A percentile compares a stretch with the other conserved stretches of the same genome.
Evolutionary conservation across 2,888 invertebrate genomes (phyloP).

Genomic region (Acanthosepion esculentum): DNA sequence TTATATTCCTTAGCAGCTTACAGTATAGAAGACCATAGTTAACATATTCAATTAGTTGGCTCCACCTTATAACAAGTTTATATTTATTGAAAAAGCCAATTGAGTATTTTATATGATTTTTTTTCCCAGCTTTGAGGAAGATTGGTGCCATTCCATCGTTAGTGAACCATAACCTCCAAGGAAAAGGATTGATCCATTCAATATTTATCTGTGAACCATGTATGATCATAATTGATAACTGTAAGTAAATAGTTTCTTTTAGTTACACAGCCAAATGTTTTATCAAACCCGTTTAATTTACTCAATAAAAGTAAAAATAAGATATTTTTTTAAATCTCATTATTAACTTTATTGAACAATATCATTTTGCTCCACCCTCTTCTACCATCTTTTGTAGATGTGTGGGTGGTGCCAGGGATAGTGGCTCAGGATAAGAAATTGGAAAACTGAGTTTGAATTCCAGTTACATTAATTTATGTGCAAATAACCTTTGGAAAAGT

Average conservation of each 20-base stretch:
- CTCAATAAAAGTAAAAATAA: too few relatives aligned
- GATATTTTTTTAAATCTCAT: too few relatives aligned
- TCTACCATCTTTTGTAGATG: too few relatives aligned
- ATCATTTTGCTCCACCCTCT: too few relatives aligned
- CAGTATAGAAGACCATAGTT: background rate
- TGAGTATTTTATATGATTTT: background rate
- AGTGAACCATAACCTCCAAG: slow-evolving; percentile 49
- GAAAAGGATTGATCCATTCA: slow-evolving; percentile 45
- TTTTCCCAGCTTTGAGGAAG: background rate
- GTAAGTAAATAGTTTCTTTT: slow-evolving; percentile 38
- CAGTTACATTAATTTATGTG: too few relatives aligned
- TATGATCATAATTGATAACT: slow-evolving; percentile 47
- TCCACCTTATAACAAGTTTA: background rate
- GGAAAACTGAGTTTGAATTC: too few relatives aligned
- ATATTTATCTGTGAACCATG: slow-evolving; percentile 49
- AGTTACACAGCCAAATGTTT: too few relatives aligned
- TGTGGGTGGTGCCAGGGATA: too few relatives aligned
- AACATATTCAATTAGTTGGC: background rate
- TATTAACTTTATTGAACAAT: too few relatives aligned
- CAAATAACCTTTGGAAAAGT: too few relatives aligned
- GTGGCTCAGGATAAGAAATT: too few relatives aligned
- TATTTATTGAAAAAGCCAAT: background rate
- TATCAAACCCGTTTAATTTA: too few relatives aligned
- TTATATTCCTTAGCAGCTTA: background rate
- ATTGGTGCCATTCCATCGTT: slow-evolving; percentile 49